Base-by-base conservation (phyloP, 2,888 invertebrate species). In the Meiosimyza decipiens region DNA sequence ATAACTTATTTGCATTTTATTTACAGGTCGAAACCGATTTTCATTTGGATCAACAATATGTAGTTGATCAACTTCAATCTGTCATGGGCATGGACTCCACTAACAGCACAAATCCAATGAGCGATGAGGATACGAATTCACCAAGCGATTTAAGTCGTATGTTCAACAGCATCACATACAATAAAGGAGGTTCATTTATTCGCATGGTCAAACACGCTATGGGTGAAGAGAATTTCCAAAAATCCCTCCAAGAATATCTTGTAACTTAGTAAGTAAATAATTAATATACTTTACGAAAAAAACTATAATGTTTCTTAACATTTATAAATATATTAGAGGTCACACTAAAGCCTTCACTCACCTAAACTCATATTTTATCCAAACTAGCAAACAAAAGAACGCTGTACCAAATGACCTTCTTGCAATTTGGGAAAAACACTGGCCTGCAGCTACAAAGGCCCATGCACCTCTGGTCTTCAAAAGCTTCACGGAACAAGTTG, bases 171-270 rank as follows among this genome's bases (percentile, higher is more conserved):
- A 90, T 94, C 72, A 89, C 91, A 0, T 94, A 94, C 80, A 90
- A 90, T 76, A 94, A 94, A 82, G 92, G 91, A 0, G 90, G 88
- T n/a, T 82, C 89, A 2, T 81, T 92, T 18, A 89, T 94, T 71
- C 90, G 93, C 76, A 93, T 93, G 93, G 87, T 93, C 66, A 90
- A 90, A 77, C 90, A 92, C 81, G 84, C 90, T 1, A 86, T 93
- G 57, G 91, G 91, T 3, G 82, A 82, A 0, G 81, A 83, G 0
- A 84, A 88, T 1, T 92, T 92, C 81, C 84, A 87, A 78, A 77
- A 80, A 51, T 91, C 91, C 1, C 82, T 94, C 57, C 86, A 86
- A 22, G 81, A 85, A 50, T 93, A 93, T 79, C 86, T 93, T 0
- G 59, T 15, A 0, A 76, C 78, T 71, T 12, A 80, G 85, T 86